phyloP scores from a whole-genome alignment of 2,797 vertebrate species.

The Cyclura pinguis region DNA sequence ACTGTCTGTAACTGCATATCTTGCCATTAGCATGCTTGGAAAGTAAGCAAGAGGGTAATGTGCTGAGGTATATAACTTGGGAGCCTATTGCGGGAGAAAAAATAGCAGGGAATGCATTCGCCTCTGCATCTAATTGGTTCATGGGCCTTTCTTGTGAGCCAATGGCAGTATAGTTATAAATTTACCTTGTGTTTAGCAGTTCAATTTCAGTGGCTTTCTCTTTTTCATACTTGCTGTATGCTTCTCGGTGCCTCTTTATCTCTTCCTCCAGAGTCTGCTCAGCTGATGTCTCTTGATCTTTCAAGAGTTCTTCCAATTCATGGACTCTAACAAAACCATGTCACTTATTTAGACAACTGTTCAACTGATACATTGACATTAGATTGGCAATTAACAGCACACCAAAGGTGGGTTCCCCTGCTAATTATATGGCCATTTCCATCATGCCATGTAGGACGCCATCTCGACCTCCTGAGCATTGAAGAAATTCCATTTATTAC shows the following conservation, averaged over 20 bases:
- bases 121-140: no score
- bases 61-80: no score
- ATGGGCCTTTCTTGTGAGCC: background rate
- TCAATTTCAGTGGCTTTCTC: constrained; percentile 92
- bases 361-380: background rate
- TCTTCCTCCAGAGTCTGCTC: constrained; percentile 88
- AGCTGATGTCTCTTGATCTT: constrained; percentile 92
- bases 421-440: constrained; percentile 15
- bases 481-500: background rate
- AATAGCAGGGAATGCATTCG: no score
- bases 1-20: no score
- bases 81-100: no score
- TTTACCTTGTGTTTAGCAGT: constrained; percentile 89
- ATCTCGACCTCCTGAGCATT: background rate
- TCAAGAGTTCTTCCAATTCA: constrained; percentile 94
- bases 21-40: no score
- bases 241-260: constrained; percentile 88
- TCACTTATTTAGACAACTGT: constrained; percentile 30
- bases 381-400: background rate
- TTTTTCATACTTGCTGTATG: constrained; percentile 90
- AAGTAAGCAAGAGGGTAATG: no score
- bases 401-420: background rate
- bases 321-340: constrained; percentile 84
- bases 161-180: background rate
- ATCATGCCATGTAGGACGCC: background rate